phyloP scores from a whole-genome alignment of 2,113 vertebrate species.

The rat (Rattus norvegicus) region GRCr8 NC_086027.1:89951001-89951500 shows the following conservation, averaged over 20 bases:
- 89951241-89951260: neutral
- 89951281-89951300: neutral
- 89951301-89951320: neutral
- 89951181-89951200: slow-evolving; percentile 20
- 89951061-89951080: neutral
- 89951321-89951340: neutral
- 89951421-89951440: neutral
- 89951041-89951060: neutral
- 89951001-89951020: neutral
- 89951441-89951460: slow-evolving; percentile 1
- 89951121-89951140: slow-evolving; percentile 38
- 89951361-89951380: slow-evolving; percentile 16
- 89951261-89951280: slow-evolving; percentile 9
- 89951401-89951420: neutral
- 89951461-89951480: neutral
- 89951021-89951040: neutral
- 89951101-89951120: slow-evolving; percentile 4
- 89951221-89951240: neutral
- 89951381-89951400: neutral
- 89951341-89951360: slow-evolving; percentile 4
- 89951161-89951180: slow-evolving; percentile 9
- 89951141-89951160: slow-evolving; percentile 56
- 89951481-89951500: neutral
- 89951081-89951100: slow-evolving; percentile 20
- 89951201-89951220: slow-evolving; percentile 39